Evolutionary conservation across 2,113 vertebrate genomes (phyloP).

Genomic region (Oryzias melastigma): DNA sequence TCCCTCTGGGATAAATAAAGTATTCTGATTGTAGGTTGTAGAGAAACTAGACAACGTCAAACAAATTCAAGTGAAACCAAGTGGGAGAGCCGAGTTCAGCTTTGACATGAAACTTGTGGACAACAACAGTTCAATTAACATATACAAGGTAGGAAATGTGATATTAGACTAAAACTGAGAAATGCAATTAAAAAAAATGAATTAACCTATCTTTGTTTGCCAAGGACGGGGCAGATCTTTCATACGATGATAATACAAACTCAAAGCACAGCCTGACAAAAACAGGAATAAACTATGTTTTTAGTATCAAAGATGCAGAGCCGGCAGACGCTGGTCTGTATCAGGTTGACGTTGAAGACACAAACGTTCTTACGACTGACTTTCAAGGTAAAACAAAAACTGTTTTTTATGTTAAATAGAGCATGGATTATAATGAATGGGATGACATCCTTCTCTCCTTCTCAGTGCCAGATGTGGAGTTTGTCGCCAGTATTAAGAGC

Average conservation of each 20-base stretch:
- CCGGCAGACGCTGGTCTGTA: constrained; percentile 88
- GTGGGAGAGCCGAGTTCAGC: constrained; percentile 79
- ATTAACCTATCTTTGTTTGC: background rate
- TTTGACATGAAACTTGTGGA: constrained; percentile 83
- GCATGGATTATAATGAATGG: no score
- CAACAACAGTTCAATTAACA: constrained; percentile 75
- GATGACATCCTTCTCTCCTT: background rate
- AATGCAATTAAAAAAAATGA: background rate
- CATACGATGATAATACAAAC: constrained; percentile 66
- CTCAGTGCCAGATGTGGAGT: constrained; percentile 79
- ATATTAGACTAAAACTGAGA: background rate
- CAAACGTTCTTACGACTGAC: constrained; percentile 83
- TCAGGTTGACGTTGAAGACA: constrained; percentile 84
- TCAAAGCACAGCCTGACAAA: constrained; percentile 77
- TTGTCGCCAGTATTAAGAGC: constrained; percentile 68
- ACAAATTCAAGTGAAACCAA: constrained; percentile 80
- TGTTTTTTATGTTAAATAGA: no score
- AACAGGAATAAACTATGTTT: constrained; percentile 78
- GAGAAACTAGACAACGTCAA: constrained; percentile 74
- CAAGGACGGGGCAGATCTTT: constrained; percentile 82
- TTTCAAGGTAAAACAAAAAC: constrained; percentile 66
- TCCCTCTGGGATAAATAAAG: no score
- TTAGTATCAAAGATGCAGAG: constrained; percentile 79
- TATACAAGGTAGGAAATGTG: constrained; percentile 83
- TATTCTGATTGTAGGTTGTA: constrained; percentile 73